Percentiles rank a stretch among this genome's conserved stretches.
Conservation (phyloP, 2,888 invertebrate species). For the Mycogona germanica region DNA sequence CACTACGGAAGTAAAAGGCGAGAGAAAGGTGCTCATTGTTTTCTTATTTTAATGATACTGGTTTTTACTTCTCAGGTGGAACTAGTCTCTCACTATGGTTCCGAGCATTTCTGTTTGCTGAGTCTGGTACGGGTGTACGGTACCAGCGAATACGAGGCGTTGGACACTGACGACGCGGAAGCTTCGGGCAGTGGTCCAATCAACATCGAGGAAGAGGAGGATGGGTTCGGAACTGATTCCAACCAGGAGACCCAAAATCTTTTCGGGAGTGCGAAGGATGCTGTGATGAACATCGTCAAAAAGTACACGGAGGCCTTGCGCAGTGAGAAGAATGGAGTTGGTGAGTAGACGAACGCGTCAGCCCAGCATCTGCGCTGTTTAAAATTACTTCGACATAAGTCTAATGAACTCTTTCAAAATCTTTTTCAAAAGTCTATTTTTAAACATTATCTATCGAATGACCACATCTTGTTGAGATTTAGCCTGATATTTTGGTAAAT, state of each 20-base stretch:
- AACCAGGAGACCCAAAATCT: slow-evolving; percentile 23
- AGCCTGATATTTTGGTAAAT: no score
- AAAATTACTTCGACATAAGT: no score
- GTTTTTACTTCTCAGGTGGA: slow-evolving; percentile 44
- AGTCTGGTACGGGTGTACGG: slow-evolving; percentile 91
- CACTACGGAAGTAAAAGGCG: slow-evolving; percentile 20
- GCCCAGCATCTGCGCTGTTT: no score
- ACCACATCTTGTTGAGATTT: no score
- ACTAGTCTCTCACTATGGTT: slow-evolving; percentile 84
- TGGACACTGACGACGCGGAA: slow-evolving; percentile 46
- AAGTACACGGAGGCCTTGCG: slow-evolving; percentile 78
- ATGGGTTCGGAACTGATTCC: neutral
- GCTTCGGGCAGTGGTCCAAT: slow-evolving; percentile 6
- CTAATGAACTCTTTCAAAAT: no score
- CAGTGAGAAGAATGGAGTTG: slow-evolving; percentile 36
- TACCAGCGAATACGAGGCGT: slow-evolving; percentile 59
- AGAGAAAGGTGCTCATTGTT: no score
- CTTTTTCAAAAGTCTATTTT: no score
- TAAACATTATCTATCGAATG: no score
- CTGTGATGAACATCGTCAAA: slow-evolving; percentile 81
- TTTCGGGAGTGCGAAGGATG: slow-evolving; percentile 74
- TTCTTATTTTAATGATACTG: no score
- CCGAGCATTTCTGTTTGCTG: slow-evolving; percentile 95
- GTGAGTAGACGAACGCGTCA: no score
- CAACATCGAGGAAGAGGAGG: slow-evolving; percentile 36